phyloP scores from a whole-genome alignment of 2,797 vertebrate genomes.

The Lutjanus campechanus region DNA sequence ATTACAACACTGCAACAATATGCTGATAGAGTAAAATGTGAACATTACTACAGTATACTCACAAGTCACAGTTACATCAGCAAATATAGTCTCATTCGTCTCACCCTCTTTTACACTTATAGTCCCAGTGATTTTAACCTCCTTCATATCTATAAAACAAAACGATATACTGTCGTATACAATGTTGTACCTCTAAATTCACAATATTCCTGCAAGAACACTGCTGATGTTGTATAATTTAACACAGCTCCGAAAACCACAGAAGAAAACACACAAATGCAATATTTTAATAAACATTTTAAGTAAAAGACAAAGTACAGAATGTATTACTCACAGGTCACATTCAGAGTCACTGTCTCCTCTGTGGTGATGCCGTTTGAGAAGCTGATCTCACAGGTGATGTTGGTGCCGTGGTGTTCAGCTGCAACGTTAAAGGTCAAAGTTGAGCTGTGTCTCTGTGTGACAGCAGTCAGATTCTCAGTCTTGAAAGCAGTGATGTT shows the following conservation, averaged over 20 bases:
- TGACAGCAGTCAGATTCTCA: neutral
- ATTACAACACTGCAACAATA: neutral
- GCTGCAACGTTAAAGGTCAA: conserved; percentile 13
- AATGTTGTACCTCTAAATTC: neutral
- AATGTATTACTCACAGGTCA: conserved; percentile 17
- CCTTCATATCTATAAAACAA: conserved; percentile 46
- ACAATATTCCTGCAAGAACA: neutral
- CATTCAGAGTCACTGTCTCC: conserved; percentile 14
- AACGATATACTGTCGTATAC: neutral
- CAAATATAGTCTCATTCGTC: fast-evolving
- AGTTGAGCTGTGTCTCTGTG: conserved; percentile 13
- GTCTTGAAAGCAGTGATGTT: neutral
- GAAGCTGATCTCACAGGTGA: conserved; percentile 20
- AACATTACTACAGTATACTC: conserved; percentile 24
- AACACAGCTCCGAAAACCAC: neutral
- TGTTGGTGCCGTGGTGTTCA: neutral
- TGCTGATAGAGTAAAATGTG: neutral
- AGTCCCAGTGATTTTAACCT: conserved; percentile 9
- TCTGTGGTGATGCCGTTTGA: neutral
- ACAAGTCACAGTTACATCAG: conserved; percentile 62
- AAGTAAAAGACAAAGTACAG: neutral
- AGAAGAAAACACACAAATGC: neutral
- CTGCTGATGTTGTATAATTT: neutral
- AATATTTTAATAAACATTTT: neutral
- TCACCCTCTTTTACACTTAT: conserved; percentile 42